A percentile compares a stretch with the other conserved stretches of the same genome.
These are phyloP conservation scores for Acronicta psi DNA, from an alignment of 2,888 invertebrate species.

Conservation along the genomic window DNA sequence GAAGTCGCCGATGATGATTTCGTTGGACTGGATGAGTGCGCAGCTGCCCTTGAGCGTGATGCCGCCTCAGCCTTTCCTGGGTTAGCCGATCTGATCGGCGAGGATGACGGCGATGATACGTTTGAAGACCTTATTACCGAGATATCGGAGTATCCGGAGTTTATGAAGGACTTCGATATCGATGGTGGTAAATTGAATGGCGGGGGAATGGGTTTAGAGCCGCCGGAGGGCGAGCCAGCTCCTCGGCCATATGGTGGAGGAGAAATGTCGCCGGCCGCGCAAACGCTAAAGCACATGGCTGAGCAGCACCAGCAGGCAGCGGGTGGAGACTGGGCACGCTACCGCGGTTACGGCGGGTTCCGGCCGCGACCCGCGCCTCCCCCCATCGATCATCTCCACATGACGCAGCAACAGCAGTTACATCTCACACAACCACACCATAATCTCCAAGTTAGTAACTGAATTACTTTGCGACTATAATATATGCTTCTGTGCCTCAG, in stretches of 20 bases:
- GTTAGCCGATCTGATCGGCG: slow-evolving; percentile 94
- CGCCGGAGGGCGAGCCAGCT: slow-evolving; percentile 84
- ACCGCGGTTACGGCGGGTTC: slow-evolving; percentile 88
- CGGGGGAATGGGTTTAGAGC: slow-evolving; percentile 74
- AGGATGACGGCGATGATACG: slow-evolving; percentile 94
- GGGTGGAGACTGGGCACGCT: slow-evolving; percentile 89
- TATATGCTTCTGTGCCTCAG: too few species aligned
- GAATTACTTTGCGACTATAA: too few species aligned
- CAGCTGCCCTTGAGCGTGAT: slow-evolving; percentile 95
- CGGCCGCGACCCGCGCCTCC: slow-evolving; percentile 81
- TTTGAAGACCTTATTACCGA: slow-evolving; percentile 96
- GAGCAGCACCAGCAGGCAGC: slow-evolving; percentile 96
- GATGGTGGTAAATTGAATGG: slow-evolving; percentile 80
- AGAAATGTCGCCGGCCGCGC: slow-evolving; percentile 97
- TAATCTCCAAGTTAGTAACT: slow-evolving; percentile 92
- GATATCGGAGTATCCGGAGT: slow-evolving; percentile 95
- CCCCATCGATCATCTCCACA: slow-evolving; percentile 90
- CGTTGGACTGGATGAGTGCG: slow-evolving; percentile 95
- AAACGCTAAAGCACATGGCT: slow-evolving; percentile 98
- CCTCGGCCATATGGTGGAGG: slow-evolving; percentile 87
- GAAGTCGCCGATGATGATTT: slow-evolving; percentile 95
- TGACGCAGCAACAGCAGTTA: slow-evolving; percentile 96
- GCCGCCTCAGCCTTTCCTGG: slow-evolving; percentile 93
- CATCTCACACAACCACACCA: slow-evolving; percentile 95
- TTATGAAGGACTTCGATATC: slow-evolving; percentile 94